Conservation (phyloP, 2,113 vertebrate species). For the Nothocercus julius region DNA sequence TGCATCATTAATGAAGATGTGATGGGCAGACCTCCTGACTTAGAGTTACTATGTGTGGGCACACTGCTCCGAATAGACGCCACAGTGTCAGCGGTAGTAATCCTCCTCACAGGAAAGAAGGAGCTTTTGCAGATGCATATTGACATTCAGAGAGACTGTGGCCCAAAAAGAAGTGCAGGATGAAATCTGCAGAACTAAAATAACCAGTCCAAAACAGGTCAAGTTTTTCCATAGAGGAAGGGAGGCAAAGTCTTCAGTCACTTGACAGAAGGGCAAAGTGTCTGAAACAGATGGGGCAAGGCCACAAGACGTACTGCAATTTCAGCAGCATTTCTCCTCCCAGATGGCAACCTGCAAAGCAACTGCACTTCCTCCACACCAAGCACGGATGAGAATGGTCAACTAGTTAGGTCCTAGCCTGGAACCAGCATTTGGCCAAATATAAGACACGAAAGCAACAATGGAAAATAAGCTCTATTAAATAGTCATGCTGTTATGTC, state of each 20-base stretch:
- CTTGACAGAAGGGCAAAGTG: not conserved
- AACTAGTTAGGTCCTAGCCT: not conserved
- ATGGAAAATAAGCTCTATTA: not conserved
- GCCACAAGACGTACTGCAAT: not conserved
- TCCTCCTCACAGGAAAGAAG: not conserved
- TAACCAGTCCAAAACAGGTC: not conserved
- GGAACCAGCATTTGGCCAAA: not conserved
- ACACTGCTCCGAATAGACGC: not conserved
- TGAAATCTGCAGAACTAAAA: not conserved
- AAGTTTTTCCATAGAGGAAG: not conserved
- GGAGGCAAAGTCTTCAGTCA: not conserved
- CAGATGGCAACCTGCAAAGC: not conserved
- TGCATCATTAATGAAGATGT: not conserved
- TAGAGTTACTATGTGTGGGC: not conserved
- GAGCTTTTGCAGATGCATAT: not conserved
- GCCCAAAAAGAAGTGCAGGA: not conserved
- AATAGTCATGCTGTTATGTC: not conserved
- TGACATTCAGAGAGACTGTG: not conserved
- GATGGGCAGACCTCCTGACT: not conserved
- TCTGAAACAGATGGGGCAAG: not conserved
- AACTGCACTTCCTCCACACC: not conserved
- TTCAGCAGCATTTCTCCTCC: not conserved
- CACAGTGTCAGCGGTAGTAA: rapidly evolving
- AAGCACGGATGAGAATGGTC: not conserved
- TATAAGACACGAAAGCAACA: not conserved